Evolutionary conservation across 2,797 vertebrate genomes (phyloP), one percentile per base, ranked within the genome.

Genomic region (Gymnothorax reevesii): DNA sequence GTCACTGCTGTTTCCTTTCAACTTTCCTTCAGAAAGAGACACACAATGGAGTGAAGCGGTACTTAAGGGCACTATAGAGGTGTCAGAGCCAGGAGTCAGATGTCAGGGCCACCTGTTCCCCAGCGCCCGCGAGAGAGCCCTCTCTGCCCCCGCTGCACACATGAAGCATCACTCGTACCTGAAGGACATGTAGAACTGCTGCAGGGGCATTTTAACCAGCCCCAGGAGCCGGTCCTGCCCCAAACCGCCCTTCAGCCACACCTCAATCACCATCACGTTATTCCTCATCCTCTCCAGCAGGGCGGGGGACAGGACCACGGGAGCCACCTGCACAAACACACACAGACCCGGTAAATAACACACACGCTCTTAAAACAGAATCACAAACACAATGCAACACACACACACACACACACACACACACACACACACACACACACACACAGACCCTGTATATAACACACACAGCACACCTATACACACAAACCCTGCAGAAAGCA

Each of bases 181-280:
- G 94, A 98, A 99, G 0, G 99, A 99, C 95, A 99, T 92, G 93
- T 99, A 99, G 92, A 99, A 99, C 92, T 99, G 99, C 87, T 99
- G 98, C 8, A 99, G 96, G 84, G 98, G 97, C 86, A 99, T 94
- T 90, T 99, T 99, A 88, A 96, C 98, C 7, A 99, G 93, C 25
- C 99, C 98, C 0, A 99, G 93, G 25, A 99, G 95, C 57, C 88
- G 94, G 92, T 99, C 98, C 73, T 94, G 91, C 66, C 93, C 94
- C 57, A 95, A 94, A 85, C 89, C 92, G 87, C 93, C 93, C 91
- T 96, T 98, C 92, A 97, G 97, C 99, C 99, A 99, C 0, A 97
- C 97, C 92, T 99, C 99, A 22, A 99, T 96, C 83, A 99, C 92
- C 96, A 99, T 97, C 84, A 99, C 82, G 0, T 99, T 99, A 91